Evolutionary conservation across 92 coral and sea anemone species (phyloP).

Genomic region (Palythoa caribaeorum): DNA sequence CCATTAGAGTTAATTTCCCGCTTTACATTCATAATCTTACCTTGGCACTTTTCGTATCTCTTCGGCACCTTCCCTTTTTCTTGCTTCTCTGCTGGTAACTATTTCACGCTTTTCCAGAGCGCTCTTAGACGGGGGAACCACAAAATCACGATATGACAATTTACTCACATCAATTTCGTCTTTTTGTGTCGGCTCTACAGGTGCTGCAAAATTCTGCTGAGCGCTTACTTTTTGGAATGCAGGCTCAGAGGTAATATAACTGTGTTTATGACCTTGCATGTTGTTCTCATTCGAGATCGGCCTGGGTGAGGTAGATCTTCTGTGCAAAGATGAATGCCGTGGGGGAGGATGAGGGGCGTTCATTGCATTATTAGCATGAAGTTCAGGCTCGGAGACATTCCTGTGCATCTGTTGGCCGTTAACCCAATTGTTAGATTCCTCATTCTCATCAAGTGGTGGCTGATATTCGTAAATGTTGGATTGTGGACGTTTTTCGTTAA

Average conservation of each 20-base stretch:
- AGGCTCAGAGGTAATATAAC: not conserved
- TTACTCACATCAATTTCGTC: conserved; percentile 37
- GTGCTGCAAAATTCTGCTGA: conserved; percentile 23
- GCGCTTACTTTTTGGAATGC: not conserved
- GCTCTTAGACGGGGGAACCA: conserved; percentile 63
- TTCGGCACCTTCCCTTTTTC: conserved; percentile 11
- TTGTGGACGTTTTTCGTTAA: conserved; percentile 59
- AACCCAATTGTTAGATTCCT: not conserved
- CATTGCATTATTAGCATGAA: not conserved
- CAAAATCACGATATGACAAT: conserved; percentile 68
- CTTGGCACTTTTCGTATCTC: conserved; percentile 14
- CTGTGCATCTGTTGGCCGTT: conserved; percentile 13
- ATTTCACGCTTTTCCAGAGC: conserved; percentile 54
- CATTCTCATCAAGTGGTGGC: conserved; percentile 16
- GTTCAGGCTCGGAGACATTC: conserved; percentile 15
- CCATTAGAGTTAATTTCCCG: not conserved
- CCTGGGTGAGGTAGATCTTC: conserved; percentile 30
- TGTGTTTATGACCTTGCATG: not conserved
- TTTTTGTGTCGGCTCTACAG: not conserved
- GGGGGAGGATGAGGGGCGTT: conserved; percentile 50
- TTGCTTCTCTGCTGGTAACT: conserved; percentile 7
- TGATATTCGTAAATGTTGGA: conserved; percentile 65
- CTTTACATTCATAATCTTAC: not conserved
- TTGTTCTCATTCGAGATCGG: not conserved
- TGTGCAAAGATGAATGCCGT: conserved; percentile 34